Evolutionary conservation across 2,888 invertebrate genomes (phyloP).

Genomic region (Yponomeuta cagnagella): DNA sequence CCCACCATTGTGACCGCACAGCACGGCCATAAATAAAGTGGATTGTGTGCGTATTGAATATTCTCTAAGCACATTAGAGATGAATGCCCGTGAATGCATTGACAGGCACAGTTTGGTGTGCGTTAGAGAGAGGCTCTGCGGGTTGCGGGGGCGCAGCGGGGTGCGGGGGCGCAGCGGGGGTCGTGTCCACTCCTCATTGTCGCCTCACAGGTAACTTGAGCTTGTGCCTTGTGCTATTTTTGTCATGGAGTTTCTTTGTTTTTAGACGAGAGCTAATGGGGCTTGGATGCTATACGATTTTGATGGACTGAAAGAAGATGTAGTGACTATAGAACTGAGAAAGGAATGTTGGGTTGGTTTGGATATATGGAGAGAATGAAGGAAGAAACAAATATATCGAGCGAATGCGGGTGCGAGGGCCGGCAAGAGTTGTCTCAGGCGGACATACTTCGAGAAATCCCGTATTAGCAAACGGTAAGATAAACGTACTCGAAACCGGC

Average conservation of each 20-base stretch:
- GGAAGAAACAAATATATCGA: too few relatives aligned
- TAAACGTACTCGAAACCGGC: too few relatives aligned
- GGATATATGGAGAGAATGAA: too few relatives aligned
- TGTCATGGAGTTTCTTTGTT: background rate
- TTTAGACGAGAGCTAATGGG: background rate
- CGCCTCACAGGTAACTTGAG: conserved; percentile 34
- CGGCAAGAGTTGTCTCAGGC: too few relatives aligned
- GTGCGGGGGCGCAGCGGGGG: conserved; percentile 24
- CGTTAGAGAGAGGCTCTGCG: conserved; percentile 32
- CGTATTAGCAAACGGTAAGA: too few relatives aligned
- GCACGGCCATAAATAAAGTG: conserved; percentile 62
- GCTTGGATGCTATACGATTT: background rate
- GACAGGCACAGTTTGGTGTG: conserved; percentile 27
- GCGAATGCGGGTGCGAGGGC: too few relatives aligned
- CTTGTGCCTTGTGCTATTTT: conserved; percentile 16
- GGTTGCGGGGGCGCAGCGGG: conserved; percentile 36
- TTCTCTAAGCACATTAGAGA: conserved; percentile 68
- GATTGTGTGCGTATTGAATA: conserved; percentile 60
- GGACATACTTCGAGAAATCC: too few relatives aligned
- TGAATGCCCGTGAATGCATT: conserved; percentile 68
- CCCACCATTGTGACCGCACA: conserved; percentile 52
- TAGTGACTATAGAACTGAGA: background rate
- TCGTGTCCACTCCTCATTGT: conserved; percentile 36
- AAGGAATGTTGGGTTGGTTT: too few relatives aligned
- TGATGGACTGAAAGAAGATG: background rate